A percentile compares a stretch with the other conserved stretches of the same genome.
phyloP scores from a whole-genome alignment of 2,888 invertebrate genomes.

The Hemicrepidius hirtus region DNA sequence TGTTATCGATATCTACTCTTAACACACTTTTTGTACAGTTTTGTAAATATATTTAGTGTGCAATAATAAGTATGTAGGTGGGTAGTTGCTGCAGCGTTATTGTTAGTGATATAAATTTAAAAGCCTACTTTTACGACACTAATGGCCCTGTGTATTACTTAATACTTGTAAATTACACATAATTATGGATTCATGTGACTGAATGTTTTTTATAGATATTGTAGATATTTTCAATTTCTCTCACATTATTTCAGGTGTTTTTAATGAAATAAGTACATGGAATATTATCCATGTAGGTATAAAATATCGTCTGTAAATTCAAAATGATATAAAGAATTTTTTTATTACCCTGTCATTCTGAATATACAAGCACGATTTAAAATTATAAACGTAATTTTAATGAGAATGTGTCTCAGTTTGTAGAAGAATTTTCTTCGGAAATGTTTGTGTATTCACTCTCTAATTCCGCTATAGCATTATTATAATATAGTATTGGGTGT shows the following conservation, averaged over 20 bases:
- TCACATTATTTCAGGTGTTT: conserved; percentile 37
- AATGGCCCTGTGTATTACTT: conserved; percentile 50
- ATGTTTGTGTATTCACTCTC: conserved; percentile 33
- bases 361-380: conserved; percentile 36
- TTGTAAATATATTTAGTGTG: conserved; percentile 51
- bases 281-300: conserved; percentile 30
- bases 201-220: conserved; percentile 49
- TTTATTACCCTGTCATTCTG: conserved; percentile 23
- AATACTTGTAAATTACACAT: conserved; percentile 46
- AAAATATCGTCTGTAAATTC: conserved; percentile 37
- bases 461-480: conserved; percentile 31
- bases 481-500: too few relatives aligned
- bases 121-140: conserved; percentile 51
- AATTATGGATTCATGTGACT: conserved; percentile 38
- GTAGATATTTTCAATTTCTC: conserved; percentile 44
- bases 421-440: conserved; percentile 62
- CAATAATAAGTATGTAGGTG: conserved; percentile 41
- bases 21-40: conserved; percentile 44
- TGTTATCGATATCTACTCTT: conserved; percentile 49
- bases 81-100: conserved; percentile 45
- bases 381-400: conserved; percentile 39
- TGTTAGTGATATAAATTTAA: conserved; percentile 46
- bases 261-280: conserved; percentile 25
- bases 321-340: conserved; percentile 24
- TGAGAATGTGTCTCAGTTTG: conserved; percentile 50